Evolutionary conservation across 2,888 invertebrate species (phyloP), one percentile per base, ranked within the genome.

Genomic region (Trichacis sp.): DNA sequence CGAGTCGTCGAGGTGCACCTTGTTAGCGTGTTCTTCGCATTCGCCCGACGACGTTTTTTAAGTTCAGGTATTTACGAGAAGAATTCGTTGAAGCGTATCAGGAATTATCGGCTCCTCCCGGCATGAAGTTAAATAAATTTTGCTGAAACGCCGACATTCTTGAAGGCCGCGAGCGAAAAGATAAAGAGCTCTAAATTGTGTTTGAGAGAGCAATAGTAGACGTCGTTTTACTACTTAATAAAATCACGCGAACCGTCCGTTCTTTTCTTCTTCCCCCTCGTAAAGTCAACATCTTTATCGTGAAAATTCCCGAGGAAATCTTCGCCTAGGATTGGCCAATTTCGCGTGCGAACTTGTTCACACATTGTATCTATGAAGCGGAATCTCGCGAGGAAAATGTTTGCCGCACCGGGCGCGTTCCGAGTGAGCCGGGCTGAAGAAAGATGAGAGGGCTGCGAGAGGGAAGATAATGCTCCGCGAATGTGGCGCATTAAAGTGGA

Each of bases 21-120:
- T 73, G 71, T 73, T 76, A 75, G 73, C 61, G 63, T 58, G 62
- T 47, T 66, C 60, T 62, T 71, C 59, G 71, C n/a, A 66, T 70
- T 63, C 71, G 72, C 71, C 53, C 51, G 42, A 48, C 56, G 52
- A n/a, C n/a, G 11, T 20, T 40, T 19, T 30, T 12, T 11, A 24
- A 24, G 14, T 12, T 36, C 14, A 6, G 36, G n/a, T 11, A 12
- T 12, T 36, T 36, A 36, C n/a, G 14, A 12, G 2, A 11, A 36
- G 36, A 36, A 36, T 11, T 12, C n/a, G 36, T 11, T 4, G n/a
- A 36, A 12, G 36, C 11, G 36, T 36, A 36, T 12, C 36, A 12
- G 11, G 11, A 36, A 36, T 36, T 36, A 12, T 36, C 36, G 36
- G 36, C 5, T 4, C 11, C 24, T 8, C 24, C 24, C 24, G 24